Evolutionary conservation across 2,113 vertebrate species (phyloP).

Genomic region (Megalops atlanticus): DNA sequence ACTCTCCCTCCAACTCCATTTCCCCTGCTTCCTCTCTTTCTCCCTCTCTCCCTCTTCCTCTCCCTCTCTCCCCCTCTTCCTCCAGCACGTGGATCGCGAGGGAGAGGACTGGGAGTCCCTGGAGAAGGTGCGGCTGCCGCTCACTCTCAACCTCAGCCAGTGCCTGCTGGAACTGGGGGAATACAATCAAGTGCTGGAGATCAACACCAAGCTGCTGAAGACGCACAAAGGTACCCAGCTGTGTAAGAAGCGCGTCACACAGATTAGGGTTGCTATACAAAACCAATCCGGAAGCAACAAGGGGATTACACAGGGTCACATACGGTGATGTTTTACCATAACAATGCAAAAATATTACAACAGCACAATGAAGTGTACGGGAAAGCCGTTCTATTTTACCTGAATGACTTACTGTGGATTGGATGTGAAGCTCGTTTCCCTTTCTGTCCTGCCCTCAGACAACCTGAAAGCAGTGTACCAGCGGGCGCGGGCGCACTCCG

Average conservation of each 20-base stretch:
- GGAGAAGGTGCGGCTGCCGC: constrained; percentile 82
- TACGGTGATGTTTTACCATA: no score
- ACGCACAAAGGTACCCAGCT: constrained; percentile 76
- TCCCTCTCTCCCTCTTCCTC: not conserved
- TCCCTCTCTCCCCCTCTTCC: not conserved
- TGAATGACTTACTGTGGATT: no score
- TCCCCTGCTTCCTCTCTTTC: constrained; percentile 36
- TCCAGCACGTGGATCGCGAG: constrained; percentile 76
- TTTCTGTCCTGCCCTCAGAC: not conserved
- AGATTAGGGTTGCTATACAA: not conserved
- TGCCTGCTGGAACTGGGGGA: constrained; percentile 84
- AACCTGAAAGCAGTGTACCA: constrained; percentile 62
- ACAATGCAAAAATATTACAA: no score
- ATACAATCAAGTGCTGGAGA: constrained; percentile 83
- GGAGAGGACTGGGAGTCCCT: constrained; percentile 85
- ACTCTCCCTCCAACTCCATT: not conserved
- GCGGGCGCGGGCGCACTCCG: constrained; percentile 71
- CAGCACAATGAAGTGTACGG: no score
- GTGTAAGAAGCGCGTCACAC: not conserved
- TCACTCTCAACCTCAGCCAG: constrained; percentile 91
- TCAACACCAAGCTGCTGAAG: constrained; percentile 80
- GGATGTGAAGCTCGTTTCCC: no score
- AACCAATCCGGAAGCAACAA: no score
- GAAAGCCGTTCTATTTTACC: no score
- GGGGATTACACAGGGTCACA: no score